Evolutionary conservation across 2,888 invertebrate genomes (phyloP).

Genomic region (Lysandra bellargus): DNA sequence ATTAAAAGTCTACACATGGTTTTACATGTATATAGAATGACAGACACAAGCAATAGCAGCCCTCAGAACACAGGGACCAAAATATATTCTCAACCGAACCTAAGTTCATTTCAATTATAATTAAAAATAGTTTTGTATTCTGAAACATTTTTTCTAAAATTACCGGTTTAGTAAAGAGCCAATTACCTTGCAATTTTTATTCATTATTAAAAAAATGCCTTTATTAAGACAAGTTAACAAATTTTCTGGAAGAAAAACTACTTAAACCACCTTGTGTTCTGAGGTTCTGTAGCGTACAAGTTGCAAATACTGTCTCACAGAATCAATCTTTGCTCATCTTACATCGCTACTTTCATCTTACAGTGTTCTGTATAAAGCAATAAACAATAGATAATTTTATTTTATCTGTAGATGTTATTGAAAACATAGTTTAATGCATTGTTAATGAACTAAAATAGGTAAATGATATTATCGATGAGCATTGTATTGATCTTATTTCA

Average conservation of each 20-base stretch:
- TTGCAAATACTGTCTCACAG: conserved; percentile 40
- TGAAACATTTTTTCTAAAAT: neutral
- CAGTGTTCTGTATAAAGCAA: conserved; percentile 42
- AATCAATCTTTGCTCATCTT: conserved; percentile 68
- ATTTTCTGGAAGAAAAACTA: neutral
- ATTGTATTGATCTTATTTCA: conserved; percentile 71
- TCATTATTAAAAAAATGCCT: neutral
- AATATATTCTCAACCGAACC: neutral
- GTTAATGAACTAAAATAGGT: conserved; percentile 41
- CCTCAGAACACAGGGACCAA: conserved; percentile 58
- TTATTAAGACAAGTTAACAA: neutral
- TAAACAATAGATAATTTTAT: conserved; percentile 41
- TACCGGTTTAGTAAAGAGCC: neutral
- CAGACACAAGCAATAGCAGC: conserved; percentile 60
- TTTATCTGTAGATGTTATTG: conserved; percentile 43
- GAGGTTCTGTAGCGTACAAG: conserved; percentile 50
- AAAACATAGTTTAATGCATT: conserved; percentile 44
- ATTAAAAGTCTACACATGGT: conserved; percentile 79
- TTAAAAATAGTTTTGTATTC: neutral
- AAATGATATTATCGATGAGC: conserved; percentile 65
- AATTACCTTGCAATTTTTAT: neutral
- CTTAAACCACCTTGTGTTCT: conserved; percentile 54
- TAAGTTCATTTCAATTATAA: neutral
- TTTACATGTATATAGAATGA: conserved; percentile 74
- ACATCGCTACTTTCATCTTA: conserved; percentile 40